Evolutionary conservation across 2,113 vertebrate genomes (phyloP).

Genomic region (Amazona guildingii): DNA sequence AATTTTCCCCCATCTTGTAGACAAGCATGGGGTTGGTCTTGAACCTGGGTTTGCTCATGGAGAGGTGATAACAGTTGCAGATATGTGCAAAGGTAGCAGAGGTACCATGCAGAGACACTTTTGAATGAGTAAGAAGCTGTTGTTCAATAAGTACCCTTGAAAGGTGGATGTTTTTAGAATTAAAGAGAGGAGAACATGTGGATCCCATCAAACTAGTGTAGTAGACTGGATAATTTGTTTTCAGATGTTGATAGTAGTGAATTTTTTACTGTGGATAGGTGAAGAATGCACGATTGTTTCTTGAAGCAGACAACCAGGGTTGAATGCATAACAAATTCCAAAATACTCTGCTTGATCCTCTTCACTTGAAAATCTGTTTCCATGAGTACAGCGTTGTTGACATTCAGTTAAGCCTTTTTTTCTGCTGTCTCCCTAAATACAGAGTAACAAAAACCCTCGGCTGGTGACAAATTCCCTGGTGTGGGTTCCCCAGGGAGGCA

Average conservation of each 20-base stretch:
- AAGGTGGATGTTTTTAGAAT: background rate
- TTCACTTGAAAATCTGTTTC: background rate
- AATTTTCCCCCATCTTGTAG: background rate
- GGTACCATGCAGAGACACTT: background rate
- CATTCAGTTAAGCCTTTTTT: background rate
- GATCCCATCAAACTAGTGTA: background rate
- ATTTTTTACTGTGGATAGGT: background rate
- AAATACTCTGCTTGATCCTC: background rate
- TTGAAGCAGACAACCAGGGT: background rate
- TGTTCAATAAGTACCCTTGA: background rate
- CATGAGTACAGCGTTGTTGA: background rate
- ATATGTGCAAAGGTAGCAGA: no score
- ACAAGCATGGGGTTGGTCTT: background rate
- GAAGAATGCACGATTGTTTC: background rate
- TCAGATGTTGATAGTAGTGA: background rate
- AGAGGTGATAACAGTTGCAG: background rate
- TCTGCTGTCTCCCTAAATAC: background rate
- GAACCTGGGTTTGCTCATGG: background rate
- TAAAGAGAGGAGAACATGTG: background rate
- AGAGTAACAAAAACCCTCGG: slow-evolving; percentile 72
- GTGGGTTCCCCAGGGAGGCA: slow-evolving; percentile 94
- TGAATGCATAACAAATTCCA: background rate
- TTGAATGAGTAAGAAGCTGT: background rate
- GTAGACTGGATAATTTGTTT: background rate
- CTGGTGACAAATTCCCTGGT: slow-evolving; percentile 78